A percentile compares a stretch with the other conserved stretches of the same genome.
These are phyloP conservation scores for Conus ventricosus DNA, from an alignment of 1,140 invertebrate species.

Conservation along the genomic window DNA sequence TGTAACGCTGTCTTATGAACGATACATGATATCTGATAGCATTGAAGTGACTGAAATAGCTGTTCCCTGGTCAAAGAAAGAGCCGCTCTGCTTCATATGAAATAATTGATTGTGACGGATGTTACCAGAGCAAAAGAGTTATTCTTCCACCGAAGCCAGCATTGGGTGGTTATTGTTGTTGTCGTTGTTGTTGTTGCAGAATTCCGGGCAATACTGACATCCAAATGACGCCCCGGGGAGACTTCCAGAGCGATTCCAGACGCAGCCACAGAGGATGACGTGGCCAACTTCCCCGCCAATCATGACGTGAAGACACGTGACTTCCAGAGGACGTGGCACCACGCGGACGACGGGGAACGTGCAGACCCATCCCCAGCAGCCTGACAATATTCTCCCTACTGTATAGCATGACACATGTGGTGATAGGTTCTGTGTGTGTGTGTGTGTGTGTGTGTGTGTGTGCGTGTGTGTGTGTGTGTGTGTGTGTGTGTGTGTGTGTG, in stretches of 20 bases:
- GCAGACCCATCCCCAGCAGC: too few species aligned
- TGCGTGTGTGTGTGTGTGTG: background rate
- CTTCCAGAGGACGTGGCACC: too few species aligned
- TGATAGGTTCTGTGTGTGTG: background rate
- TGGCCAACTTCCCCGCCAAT: background rate
- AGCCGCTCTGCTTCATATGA: too few species aligned
- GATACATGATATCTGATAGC: too few species aligned
- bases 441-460: background rate
- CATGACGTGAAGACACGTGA: background rate
- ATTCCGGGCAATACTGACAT: conserved; percentile 21
- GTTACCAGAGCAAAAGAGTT: too few species aligned
- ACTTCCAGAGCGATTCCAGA: background rate
- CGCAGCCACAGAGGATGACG: background rate
- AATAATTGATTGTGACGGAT: too few species aligned
- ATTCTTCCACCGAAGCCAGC: too few species aligned
- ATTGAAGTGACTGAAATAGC: too few species aligned
- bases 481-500: conserved; percentile 1
- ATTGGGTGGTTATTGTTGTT: background rate
- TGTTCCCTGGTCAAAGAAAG: too few species aligned
- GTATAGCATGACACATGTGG: background rate
- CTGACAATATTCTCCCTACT: too few species aligned
- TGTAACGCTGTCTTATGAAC: too few species aligned
- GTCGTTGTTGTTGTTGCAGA: background rate
- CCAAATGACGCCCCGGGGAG: background rate
- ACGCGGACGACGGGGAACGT: too few species aligned